Evolutionary conservation across 2,888 invertebrate species (phyloP).

Genomic region (Neoitamus cyanurus): DNA sequence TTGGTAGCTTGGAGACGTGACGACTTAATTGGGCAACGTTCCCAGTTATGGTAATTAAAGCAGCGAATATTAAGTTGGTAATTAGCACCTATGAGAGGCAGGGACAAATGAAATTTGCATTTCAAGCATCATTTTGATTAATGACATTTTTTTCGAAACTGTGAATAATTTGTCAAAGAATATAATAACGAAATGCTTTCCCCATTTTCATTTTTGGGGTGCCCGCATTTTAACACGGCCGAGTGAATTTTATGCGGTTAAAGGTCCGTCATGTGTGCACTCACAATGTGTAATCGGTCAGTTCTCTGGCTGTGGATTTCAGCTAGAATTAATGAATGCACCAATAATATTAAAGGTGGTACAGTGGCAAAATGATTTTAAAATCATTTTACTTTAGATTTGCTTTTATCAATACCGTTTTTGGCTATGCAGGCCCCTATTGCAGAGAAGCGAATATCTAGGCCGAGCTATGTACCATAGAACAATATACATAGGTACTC

Average conservation of each 20-base stretch:
- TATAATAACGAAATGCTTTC: not conserved
- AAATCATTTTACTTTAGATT: too few relatives aligned
- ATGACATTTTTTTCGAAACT: not conserved
- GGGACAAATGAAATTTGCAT: conserved; percentile 23
- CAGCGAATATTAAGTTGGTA: conserved; percentile 33
- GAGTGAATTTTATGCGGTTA: not conserved
- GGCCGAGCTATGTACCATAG: not conserved
- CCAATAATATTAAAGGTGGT: not conserved
- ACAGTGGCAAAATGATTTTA: not conserved
- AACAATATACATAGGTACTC: not conserved
- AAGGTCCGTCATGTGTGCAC: not conserved
- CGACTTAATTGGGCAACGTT: conserved; percentile 37
- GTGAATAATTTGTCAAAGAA: conserved; percentile 15
- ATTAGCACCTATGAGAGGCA: conserved; percentile 34
- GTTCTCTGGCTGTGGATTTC: not conserved
- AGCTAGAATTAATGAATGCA: not conserved
- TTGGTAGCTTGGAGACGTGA: conserved; percentile 17
- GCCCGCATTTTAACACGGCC: not conserved
- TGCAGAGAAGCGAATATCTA: too few relatives aligned
- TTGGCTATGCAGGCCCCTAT: not conserved
- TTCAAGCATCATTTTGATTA: conserved; percentile 26
- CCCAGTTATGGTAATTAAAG: conserved; percentile 35
- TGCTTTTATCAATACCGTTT: not conserved
- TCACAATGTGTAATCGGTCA: not conserved
- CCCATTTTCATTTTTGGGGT: not conserved